phyloP scores from a whole-genome alignment of 1,140 invertebrate species.

The Gyrodactylus salaris region DNA sequence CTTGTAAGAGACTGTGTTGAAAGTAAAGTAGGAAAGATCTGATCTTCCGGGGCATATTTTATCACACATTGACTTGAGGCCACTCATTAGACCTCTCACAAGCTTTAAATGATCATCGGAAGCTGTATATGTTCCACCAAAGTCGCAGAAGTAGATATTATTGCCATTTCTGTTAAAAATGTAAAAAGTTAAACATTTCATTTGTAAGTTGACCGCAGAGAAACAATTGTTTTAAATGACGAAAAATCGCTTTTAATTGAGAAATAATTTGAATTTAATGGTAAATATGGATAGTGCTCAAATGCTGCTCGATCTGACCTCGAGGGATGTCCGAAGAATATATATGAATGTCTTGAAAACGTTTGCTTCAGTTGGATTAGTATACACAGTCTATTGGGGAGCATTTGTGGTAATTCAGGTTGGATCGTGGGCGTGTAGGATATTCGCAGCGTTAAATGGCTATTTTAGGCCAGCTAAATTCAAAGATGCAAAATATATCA shows the following conservation, averaged over 20 bases:
- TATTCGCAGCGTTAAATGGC: not conserved
- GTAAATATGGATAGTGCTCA: no score
- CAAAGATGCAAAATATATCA: not conserved
- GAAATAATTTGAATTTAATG: no score
- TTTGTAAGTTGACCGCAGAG: not conserved
- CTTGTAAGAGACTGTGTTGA: not conserved
- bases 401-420: not conserved
- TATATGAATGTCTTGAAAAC: not conserved
- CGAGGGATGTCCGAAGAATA: not conserved
- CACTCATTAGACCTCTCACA: not conserved
- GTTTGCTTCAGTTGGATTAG: not conserved
- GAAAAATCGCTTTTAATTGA: no score
- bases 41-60: not conserved
- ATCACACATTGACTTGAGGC: not conserved
- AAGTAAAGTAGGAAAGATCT: not conserved
- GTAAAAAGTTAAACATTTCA: not conserved
- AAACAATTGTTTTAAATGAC: no score
- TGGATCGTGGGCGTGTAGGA: not conserved
- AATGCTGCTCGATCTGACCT: not conserved
- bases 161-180: not conserved
- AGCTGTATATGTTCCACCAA: not conserved
- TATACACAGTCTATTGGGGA: not conserved
- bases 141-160: not conserved
- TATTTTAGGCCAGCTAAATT: not conserved
- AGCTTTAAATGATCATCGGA: not conserved